Conservation (phyloP, 2,113 vertebrate genomes). For the Carettochelys insculpta region DNA sequence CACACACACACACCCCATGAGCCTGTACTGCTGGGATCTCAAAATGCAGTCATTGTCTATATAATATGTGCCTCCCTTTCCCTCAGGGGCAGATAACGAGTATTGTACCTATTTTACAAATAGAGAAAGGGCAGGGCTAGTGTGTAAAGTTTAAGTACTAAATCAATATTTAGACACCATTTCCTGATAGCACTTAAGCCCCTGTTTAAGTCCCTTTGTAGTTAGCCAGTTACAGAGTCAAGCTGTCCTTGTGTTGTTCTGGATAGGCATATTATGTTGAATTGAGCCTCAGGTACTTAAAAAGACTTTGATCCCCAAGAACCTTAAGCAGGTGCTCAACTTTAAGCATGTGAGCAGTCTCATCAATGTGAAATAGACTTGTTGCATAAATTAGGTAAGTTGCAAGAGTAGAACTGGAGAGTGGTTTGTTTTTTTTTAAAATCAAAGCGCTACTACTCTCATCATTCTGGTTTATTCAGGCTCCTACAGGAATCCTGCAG, state of each 20-base stretch:
- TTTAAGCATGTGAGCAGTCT: not conserved
- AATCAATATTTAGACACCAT: not conserved
- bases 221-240: not conserved
- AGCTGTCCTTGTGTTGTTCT: not conserved
- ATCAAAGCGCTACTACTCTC: fast-evolving
- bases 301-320: not conserved
- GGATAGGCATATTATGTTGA: not conserved
- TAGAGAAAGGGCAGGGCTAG: not conserved
- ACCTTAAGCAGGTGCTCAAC: fast-evolving
- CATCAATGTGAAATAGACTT: fast-evolving
- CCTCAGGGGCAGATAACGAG: not conserved
- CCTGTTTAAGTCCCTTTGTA: not conserved
- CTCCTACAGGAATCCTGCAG: fast-evolving
- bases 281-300: not conserved
- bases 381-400: fast-evolving
- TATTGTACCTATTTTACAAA: not conserved
- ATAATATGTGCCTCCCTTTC: not conserved
- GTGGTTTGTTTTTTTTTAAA: fast-evolving
- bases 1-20: too few species aligned
- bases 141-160: not conserved
- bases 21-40: too few species aligned
- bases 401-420: fast-evolving
- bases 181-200: not conserved
- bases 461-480: not conserved
- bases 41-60: not conserved